Evolutionary conservation across 2,797 vertebrate species (phyloP).

Genomic region (Kryptopterus vitreolus): DNA sequence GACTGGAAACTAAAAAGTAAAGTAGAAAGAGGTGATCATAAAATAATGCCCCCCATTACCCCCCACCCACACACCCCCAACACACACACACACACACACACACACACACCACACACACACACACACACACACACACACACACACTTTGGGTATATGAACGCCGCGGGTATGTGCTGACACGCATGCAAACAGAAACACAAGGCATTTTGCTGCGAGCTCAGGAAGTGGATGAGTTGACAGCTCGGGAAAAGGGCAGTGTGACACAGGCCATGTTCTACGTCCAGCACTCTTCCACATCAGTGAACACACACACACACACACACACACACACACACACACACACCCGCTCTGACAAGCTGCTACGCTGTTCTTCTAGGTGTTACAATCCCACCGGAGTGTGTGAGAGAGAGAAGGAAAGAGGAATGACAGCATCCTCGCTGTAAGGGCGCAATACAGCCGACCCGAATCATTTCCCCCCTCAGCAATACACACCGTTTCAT

Average conservation of each 20-base stretch:
- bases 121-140: too few relatives aligned
- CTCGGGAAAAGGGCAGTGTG: constrained; percentile 68
- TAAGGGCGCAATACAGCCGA: background rate
- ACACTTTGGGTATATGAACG: background rate
- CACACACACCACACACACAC: too few relatives aligned
- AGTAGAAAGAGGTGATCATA: too few relatives aligned
- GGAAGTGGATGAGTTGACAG: constrained; percentile 48
- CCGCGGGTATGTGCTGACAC: constrained; percentile 4
- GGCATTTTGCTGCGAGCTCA: constrained; percentile 25
- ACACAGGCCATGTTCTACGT: constrained; percentile 65
- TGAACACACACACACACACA: constrained; percentile 60
- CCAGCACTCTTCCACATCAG: constrained; percentile 55
- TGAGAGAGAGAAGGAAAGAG: background rate
- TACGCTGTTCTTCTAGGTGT: constrained; percentile 53
- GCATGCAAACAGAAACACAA: constrained; percentile 39
- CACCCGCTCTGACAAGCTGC: constrained; percentile 54
- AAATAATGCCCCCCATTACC: background rate
- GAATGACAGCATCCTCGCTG: background rate
- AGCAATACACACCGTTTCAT: background rate
- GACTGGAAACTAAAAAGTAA: too few relatives aligned
- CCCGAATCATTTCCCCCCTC: too few relatives aligned
- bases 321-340: too few relatives aligned
- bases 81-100: too few relatives aligned
- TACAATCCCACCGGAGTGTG: constrained; percentile 28
- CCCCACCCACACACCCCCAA: too few relatives aligned